Conservation (phyloP, 2,888 invertebrate species). For the Nezara viridula region DNA sequence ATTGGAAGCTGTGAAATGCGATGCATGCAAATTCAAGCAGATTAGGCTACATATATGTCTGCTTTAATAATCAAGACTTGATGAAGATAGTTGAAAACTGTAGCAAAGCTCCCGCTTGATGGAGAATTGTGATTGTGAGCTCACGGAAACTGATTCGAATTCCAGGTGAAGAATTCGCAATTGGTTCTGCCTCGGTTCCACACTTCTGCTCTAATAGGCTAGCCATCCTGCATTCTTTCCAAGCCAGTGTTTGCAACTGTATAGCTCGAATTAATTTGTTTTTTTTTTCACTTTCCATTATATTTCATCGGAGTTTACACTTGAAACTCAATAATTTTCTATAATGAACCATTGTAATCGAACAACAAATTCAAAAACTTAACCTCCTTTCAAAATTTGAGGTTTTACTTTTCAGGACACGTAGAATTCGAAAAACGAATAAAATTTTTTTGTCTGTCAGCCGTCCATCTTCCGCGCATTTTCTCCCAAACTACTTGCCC, state of each 20-base stretch:
- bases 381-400: too few relatives aligned
- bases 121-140: background rate
- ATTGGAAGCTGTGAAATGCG: background rate
- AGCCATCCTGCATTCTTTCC: background rate
- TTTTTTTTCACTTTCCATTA: background rate
- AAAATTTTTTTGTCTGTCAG: too few relatives aligned
- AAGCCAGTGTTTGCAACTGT: background rate
- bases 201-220: background rate
- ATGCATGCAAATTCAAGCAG: background rate
- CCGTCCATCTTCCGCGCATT: too few relatives aligned
- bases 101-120: background rate
- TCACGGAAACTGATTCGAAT: background rate
- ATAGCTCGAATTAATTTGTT: background rate
- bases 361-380: too few relatives aligned
- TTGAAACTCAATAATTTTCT: too few relatives aligned
- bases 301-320: background rate
- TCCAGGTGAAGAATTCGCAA: slow-evolving; percentile 41
- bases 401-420: too few relatives aligned
- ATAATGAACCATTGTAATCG: too few relatives aligned
- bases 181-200: background rate
- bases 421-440: too few relatives aligned
- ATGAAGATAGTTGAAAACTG: background rate
- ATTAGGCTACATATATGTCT: background rate
- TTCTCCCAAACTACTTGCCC: too few relatives aligned
- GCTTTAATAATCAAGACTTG: background rate